Base-by-base conservation (phyloP, 2,888 invertebrate species). In the Hemithea aestivaria region DNA sequence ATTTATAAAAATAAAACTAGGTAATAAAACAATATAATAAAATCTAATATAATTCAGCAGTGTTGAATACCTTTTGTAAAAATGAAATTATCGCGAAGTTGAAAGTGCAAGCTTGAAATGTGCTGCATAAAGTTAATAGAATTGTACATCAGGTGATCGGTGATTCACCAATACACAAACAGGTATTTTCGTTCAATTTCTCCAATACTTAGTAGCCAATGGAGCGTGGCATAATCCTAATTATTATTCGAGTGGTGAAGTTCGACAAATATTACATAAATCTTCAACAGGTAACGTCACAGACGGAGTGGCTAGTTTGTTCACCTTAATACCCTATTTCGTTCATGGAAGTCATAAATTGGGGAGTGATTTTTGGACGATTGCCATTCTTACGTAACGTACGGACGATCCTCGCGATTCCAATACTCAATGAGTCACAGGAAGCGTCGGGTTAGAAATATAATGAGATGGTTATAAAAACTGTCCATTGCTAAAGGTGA, bases 331-430 rank as follows among this genome's bases (percentile, higher is more conserved):
- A 65, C 63, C 66, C 52, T 50, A 61, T 73, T 73, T 72, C 61
- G 71, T 70, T 69, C 67, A 66, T 62, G 63, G 59, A 67, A 65
- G 59, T 48, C 53, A 65, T 68, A 63, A 59, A 68, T 45, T 38
- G 45, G 42, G 40, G 56, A 67, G 62, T 62, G 57, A 52, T 37
- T 51, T 52, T 76, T 80, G 78, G 74, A 74, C 39, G 59, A 38
- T 44, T 66, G 76, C 76, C 78, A 79, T 66, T 64, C 64, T 73
- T 75, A 62, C 66, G 67, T 58, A 73, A 77, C 16, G 16, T 16
- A 16, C 58, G 44, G 48, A 60, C 45, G 43, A 56, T 56, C 60
- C 57, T 55, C 48, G 41, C 46, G 44, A 45, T 50, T 53, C 58
- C 48, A 45, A 57, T 58, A 54, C 45, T 26, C 45, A 50, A 42